Evolutionary conservation across 2,113 vertebrate species (phyloP).

Genomic region (Plotosus lineatus): DNA sequence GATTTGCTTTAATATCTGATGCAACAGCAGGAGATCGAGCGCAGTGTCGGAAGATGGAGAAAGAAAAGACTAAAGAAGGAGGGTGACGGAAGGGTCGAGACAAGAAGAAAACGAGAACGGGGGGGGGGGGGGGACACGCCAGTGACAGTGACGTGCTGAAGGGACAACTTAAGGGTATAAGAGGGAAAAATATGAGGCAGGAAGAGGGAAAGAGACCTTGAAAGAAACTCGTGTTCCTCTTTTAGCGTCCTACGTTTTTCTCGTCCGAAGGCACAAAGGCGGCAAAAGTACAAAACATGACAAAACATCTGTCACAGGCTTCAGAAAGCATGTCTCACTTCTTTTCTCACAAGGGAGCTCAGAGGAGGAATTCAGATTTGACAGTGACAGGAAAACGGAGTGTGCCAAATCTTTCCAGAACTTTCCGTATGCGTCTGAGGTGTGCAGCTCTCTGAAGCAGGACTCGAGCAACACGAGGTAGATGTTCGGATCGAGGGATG

Average conservation of each 20-base stretch:
- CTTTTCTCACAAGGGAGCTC: constrained; percentile 18
- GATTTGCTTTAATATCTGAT: constrained; percentile 74
- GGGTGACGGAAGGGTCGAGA: constrained; percentile 25
- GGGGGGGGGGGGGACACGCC: not conserved
- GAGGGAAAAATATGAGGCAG: not conserved
- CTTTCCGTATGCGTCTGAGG: constrained; percentile 19
- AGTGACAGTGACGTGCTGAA: constrained; percentile 16
- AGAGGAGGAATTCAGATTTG: constrained; percentile 35
- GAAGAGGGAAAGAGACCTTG: constrained; percentile 13
- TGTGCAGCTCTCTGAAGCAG: constrained; percentile 22
- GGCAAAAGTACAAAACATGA: constrained; percentile 28
- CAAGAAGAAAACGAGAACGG: constrained; percentile 18
- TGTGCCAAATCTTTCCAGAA: constrained; percentile 16
- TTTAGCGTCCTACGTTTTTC: constrained; percentile 11
- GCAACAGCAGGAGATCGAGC: constrained; percentile 61
- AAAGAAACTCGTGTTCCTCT: not conserved
- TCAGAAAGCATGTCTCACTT: constrained; percentile 36
- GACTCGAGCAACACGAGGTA: not conserved
- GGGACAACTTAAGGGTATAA: constrained; percentile 17
- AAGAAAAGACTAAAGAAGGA: constrained; percentile 14
- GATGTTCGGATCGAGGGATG: not conserved
- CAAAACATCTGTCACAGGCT: constrained; percentile 45
- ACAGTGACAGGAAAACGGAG: constrained; percentile 32
- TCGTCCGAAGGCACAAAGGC: constrained; percentile 10
- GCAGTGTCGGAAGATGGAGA: constrained; percentile 40